Percentiles rank a stretch among this genome's conserved stretches.
Evolutionary conservation across 2,888 invertebrate species (phyloP).

Genomic region (Drosophila mimetica): DNA sequence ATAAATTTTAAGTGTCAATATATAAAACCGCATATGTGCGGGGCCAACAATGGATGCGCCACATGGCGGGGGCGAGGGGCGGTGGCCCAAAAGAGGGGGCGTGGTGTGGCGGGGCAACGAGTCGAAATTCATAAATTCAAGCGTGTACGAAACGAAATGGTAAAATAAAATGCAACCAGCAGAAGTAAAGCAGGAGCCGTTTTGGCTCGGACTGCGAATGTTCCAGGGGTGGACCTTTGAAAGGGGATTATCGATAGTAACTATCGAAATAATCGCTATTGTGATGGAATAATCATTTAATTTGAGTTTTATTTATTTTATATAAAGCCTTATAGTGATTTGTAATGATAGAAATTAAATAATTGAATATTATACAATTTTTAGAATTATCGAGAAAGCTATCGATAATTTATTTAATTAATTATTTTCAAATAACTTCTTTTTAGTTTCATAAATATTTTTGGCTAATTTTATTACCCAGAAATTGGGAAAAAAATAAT

Average conservation of each 20-base stretch:
- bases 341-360: too few species aligned
- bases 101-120: slow-evolving; percentile 38
- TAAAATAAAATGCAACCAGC: slow-evolving; percentile 73
- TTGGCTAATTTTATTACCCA: too few species aligned
- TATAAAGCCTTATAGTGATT: too few species aligned
- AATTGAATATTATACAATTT: too few species aligned
- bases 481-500: not conserved
- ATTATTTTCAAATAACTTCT: too few species aligned
- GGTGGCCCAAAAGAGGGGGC: not conserved
- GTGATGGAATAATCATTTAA: not conserved
- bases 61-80: not conserved
- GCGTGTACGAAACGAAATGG: slow-evolving; percentile 68
- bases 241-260: not conserved
- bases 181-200: slow-evolving; percentile 34
- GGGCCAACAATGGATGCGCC: slow-evolving; percentile 52
- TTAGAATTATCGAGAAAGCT: too few species aligned
- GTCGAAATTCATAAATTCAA: slow-evolving; percentile 76
- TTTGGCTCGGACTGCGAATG: slow-evolving; percentile 18
- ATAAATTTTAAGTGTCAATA: slow-evolving; percentile 79
- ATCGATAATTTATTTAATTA: too few species aligned
- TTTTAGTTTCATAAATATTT: too few species aligned
- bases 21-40: slow-evolving; percentile 79
- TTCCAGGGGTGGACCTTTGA: not conserved
- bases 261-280: not conserved
- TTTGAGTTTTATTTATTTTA: too few species aligned